Evolutionary conservation across 2,888 invertebrate species (phyloP).

Genomic region (Scelioninae gen. 2): DNA sequence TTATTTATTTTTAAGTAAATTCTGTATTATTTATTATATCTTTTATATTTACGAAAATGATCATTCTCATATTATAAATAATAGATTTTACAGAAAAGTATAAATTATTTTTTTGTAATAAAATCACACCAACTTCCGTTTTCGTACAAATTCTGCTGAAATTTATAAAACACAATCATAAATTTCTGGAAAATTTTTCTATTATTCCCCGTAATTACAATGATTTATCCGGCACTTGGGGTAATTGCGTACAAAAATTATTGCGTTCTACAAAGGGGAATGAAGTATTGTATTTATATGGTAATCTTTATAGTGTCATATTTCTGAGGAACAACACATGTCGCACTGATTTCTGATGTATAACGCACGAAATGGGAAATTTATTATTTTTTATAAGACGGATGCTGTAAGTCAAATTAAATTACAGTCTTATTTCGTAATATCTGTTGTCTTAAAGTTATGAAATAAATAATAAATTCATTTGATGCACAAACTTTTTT

Average conservation of each 20-base stretch:
- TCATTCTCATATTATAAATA: no score
- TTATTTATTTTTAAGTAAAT: no score
- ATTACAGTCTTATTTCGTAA: slow-evolving; percentile 1
- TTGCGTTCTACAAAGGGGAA: background rate
- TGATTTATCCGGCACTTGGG: slow-evolving; percentile 12
- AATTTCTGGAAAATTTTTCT: no score
- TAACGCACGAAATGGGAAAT: background rate
- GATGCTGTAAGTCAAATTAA: slow-evolving; percentile 5
- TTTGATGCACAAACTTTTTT: no score
- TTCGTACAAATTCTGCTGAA: no score
- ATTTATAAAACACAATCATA: no score
- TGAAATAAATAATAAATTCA: no score
- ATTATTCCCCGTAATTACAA: slow-evolving; percentile 14
- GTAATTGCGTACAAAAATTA: slow-evolving; percentile 6
- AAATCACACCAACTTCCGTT: no score
- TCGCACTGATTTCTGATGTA: background rate
- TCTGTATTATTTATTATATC: no score
- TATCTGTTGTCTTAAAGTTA: background rate
- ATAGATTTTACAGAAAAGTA: no score
- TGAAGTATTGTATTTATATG: slow-evolving; percentile 10
- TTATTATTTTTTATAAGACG: slow-evolving; percentile 3
- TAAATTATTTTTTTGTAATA: no score
- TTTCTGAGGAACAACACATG: slow-evolving; percentile 1
- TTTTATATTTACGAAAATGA: no score
- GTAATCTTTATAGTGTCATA: slow-evolving; percentile 13